Conservation (phyloP, 2,888 invertebrate genomes). For the Drosophila prostipennis region DNA sequence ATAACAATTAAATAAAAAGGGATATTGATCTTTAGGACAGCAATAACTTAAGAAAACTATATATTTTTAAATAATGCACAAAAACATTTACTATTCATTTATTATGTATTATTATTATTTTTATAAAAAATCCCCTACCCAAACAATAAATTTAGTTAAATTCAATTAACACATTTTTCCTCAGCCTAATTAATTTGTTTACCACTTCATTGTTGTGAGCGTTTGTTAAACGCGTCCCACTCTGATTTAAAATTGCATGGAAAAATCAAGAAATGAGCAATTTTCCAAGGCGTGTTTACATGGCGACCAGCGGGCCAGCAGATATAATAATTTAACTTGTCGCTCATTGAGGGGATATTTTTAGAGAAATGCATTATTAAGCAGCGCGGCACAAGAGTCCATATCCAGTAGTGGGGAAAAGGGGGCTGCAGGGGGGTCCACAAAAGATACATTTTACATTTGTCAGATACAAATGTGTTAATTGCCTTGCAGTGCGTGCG, state of each 20-base stretch:
- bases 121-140: neutral
- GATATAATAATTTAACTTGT: constrained; percentile 55
- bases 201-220: constrained; percentile 35
- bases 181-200: constrained; percentile 38
- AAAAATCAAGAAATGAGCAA: constrained; percentile 12
- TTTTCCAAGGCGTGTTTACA: constrained; percentile 42
- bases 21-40: no score
- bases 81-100: neutral
- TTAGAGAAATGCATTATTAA: constrained; percentile 45
- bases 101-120: neutral
- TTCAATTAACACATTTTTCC: constrained; percentile 28
- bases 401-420: constrained; percentile 20
- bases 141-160: neutral
- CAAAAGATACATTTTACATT: constrained; percentile 74
- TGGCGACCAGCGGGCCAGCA: constrained; percentile 15
- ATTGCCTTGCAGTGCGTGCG: constrained; percentile 72
- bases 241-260: constrained; percentile 13
- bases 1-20: neutral
- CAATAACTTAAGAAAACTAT: no score
- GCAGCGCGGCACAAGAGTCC: constrained; percentile 43
- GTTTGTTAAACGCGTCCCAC: constrained; percentile 11
- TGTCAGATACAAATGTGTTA: constrained; percentile 80
- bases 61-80: no score
- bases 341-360: constrained; percentile 50
- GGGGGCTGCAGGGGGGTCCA: constrained; percentile 14